Conservation (phyloP, 2,113 vertebrate genomes). For the Lagenorhynchus albirostris region DNA sequence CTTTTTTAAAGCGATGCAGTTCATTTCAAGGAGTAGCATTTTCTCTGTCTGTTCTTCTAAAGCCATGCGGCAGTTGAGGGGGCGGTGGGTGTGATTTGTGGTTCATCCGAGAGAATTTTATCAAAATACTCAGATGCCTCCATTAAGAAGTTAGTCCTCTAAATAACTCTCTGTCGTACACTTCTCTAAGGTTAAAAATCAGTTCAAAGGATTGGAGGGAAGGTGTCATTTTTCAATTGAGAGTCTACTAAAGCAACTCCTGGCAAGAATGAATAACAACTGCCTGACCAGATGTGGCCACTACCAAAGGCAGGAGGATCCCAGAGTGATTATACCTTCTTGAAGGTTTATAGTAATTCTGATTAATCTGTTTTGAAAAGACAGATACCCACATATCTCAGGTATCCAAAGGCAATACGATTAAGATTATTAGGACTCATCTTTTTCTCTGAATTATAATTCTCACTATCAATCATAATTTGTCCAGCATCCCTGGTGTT, state of each 20-base stretch:
- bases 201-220: constrained; percentile 40
- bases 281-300: constrained; percentile 53
- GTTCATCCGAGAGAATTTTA: constrained; percentile 25
- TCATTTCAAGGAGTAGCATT: background rate
- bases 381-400: background rate
- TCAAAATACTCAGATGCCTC: background rate
- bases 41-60: background rate
- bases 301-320: constrained; percentile 29
- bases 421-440: constrained; percentile 51
- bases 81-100: background rate
- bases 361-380: constrained; percentile 70
- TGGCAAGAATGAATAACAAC: constrained; percentile 55
- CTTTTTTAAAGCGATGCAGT: background rate
- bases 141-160: constrained; percentile 38
- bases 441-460: constrained; percentile 42
- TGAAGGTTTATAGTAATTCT: constrained; percentile 54
- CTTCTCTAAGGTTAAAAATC: constrained; percentile 54
- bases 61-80: background rate
- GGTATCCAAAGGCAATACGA: constrained; percentile 39
- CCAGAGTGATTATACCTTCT: constrained; percentile 16
- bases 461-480: constrained; percentile 56
- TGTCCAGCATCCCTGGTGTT: constrained; percentile 19
- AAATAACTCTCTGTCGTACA: background rate
- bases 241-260: constrained; percentile 47
- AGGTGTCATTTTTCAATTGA: constrained; percentile 60